Percentiles rank a stretch among this genome's conserved stretches.
phyloP scores from a whole-genome alignment of 1,140 invertebrate species.

The Oreohelix idahoensis region DNA sequence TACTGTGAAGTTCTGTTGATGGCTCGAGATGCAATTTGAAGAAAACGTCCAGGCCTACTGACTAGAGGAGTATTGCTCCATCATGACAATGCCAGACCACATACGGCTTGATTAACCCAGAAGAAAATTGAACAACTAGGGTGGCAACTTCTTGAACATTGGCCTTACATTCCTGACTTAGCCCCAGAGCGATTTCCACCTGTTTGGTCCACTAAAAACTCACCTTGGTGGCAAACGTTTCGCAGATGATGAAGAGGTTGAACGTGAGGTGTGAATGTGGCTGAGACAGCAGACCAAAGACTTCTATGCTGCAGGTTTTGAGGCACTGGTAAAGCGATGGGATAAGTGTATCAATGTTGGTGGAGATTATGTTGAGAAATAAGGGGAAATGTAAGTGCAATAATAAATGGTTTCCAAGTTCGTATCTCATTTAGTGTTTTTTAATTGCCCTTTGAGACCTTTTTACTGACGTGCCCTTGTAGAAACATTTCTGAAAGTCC shows the following conservation, averaged over 20 bases:
- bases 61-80: constrained; percentile 1
- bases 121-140: not conserved
- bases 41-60: not conserved
- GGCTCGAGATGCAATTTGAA: not conserved
- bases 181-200: not conserved
- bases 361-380: constrained; percentile 5
- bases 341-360: constrained; percentile 11
- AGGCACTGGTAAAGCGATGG: not conserved
- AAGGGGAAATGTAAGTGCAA: not conserved
- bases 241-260: not conserved
- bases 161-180: not conserved
- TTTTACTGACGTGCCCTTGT: not conserved
- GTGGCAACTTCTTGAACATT: not conserved
- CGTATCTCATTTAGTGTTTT: not conserved
- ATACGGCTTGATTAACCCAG: not conserved
- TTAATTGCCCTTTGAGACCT: not conserved
- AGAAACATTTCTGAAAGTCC: no score
- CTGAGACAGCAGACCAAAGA: not conserved
- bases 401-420: not conserved
- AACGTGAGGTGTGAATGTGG: not conserved
- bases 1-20: constrained; percentile 16
- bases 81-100: constrained; percentile 14
- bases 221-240: not conserved
- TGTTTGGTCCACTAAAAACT: not conserved
- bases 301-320: not conserved